Base-by-base conservation (phyloP, 2,888 invertebrate species). In the Mythimna vitellina region DNA sequence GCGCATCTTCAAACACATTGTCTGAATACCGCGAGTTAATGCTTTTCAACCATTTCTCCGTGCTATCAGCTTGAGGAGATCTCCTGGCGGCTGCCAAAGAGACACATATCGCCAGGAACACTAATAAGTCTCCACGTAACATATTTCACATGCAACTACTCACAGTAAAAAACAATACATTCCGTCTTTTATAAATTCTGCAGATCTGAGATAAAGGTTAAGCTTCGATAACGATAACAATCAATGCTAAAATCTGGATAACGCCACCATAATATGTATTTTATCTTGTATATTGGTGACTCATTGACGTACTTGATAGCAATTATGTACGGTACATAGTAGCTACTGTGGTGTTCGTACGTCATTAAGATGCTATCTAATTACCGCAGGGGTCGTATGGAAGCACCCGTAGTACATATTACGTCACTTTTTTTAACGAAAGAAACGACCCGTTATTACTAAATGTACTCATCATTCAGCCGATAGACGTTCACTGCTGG, bases 1-100 rank as follows among this genome's bases (percentile, higher is more conserved):
- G 69, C 35, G 95, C 93, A 89, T 96, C 96, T 90, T 94, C 93
- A 14, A 89, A 60, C 20, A 96, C 85, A 73, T 94, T 85, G 71
- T 92, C 86, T 12, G 95, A 95, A 88, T 89, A 82, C 79, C 91
- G 71, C 56, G 67, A 25, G 60, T 70, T 81, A 5, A 85, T 76
- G 46, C 78, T 85, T 38, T 78, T 83, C 10, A 91, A 69, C 62
- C 93, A 77, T 51, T 89, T 76, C 49, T 92, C 86, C 1, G 93
- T 78, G 22, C 85, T 74, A 14, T 92, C 90, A 3, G 89, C 90
- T 32, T 92, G 84, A 10, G 93, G 92, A 9, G 93, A 92, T 17
- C 79, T 84, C 46, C 82, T 73, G 58, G 84, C 87, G 38, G 73
- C 70, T 65, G 80, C 86, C 65, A 90, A 70, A 51, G 80, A 78